Conservation (phyloP, 2,888 invertebrate species). For the Aporophyla lueneburgensis region DNA sequence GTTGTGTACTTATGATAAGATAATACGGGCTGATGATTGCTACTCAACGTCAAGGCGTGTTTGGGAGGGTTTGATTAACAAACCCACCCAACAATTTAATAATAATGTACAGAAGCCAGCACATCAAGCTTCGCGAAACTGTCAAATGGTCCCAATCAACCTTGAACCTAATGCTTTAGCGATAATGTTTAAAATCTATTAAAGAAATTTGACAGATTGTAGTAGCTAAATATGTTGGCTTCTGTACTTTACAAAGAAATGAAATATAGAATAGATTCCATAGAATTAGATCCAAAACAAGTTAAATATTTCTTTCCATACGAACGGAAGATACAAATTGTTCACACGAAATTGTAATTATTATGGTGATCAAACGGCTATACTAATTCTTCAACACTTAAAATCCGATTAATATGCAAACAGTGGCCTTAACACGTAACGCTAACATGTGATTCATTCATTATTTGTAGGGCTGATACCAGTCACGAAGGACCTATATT, state of each 20-base stretch:
- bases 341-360: constrained; percentile 8
- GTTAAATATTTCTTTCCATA: not conserved
- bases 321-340: not conserved
- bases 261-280: not conserved
- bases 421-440: constrained; percentile 30
- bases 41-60: no score
- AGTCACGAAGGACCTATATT: no score
- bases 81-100: not conserved
- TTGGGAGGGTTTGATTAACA: no score
- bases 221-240: no score
- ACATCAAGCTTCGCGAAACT: no score
- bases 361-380: constrained; percentile 8
- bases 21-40: no score
- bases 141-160: no score
- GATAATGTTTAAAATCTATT: no score
- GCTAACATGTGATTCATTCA: constrained; percentile 34
- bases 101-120: no score
- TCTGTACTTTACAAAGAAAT: not conserved
- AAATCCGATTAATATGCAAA: constrained; percentile 43
- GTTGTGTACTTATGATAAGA: no score
- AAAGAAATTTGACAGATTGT: no score
- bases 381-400: constrained; percentile 26
- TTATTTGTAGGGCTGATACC: constrained; percentile 44
- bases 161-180: no score
- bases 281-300: not conserved